Base-by-base conservation (phyloP, 92 coral and sea anemone genomes). In the Epizoanthus fatuus region DNA sequence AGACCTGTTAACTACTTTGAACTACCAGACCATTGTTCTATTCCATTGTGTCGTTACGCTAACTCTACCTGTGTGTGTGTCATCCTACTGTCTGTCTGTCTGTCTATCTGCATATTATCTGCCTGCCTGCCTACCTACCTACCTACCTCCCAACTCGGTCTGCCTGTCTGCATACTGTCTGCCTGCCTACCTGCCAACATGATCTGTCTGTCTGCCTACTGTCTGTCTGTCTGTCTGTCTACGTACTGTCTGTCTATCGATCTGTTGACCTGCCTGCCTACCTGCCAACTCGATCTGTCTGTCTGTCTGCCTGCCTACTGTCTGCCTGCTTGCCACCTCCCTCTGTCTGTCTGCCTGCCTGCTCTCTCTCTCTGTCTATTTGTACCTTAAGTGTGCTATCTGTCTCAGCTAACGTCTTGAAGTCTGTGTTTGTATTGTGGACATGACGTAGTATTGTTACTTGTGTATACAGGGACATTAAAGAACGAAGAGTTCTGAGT, bases 401-500 rank as follows among this genome's bases (percentile, higher is more conserved):
- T 42, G 13, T 53, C 4, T 9, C 5, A 32, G 14, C 80, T 12
- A 15, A 12, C 8, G 37, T 4, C 17, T 0, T 4, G 19, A 76
- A 17, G 62, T 35, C 47, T 45, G 75, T 56, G 19, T 37, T 29
- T 69, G 70, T 54, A 9, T 32, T 59, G 37, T 44, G 42, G 53
- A 44, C 63, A 45, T 17, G 64, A 81, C 77, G 17, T 68, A 79
- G 47, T 81, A 39, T 58, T 90, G 71, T 86, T 49, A 4, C 40
- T 81, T 86, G 70, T 75, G 3, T 60, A 58, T 64, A 39, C 87
- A 95, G 98, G 88, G 98, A 95, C 66, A 93, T 95, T 35, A 92
- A 89, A 64, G 98, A 94, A 54, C 89, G 98, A 87, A 87, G 76
- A 57, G 96, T 91, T 9, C 80, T 95, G 32, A 92, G 90, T 81